These are phyloP conservation scores for Cardinalis cardinalis DNA, from an alignment of 2,113 vertebrate genomes.

Conservation along the genomic window DNA sequence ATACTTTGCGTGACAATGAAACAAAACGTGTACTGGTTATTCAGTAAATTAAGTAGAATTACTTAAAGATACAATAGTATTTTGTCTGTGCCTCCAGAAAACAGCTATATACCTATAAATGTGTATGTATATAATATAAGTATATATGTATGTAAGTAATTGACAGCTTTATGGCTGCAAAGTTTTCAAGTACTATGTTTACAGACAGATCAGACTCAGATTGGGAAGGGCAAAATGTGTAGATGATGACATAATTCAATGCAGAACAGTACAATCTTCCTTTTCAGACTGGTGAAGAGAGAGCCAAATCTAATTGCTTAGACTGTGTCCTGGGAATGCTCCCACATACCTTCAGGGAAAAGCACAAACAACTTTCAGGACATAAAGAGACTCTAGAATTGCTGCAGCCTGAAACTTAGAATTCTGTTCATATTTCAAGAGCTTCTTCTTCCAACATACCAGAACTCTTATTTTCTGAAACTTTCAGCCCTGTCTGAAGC, in stretches of 20 bases:
- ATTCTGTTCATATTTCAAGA: background rate
- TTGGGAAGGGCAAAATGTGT: background rate
- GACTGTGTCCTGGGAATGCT: fast-evolving
- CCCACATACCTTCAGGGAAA: background rate
- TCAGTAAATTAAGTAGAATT: background rate
- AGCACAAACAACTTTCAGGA: background rate
- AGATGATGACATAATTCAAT: background rate
- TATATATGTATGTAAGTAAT: background rate
- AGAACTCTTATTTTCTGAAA: background rate
- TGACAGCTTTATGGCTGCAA: background rate
- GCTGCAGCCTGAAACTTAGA: background rate
- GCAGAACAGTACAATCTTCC: background rate
- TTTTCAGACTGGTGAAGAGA: background rate
- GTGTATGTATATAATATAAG: no score
- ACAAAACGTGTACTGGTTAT: background rate
- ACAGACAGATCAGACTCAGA: background rate
- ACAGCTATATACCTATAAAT: background rate
- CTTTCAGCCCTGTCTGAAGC: background rate
- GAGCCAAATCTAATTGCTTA: background rate
- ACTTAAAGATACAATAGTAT: background rate
- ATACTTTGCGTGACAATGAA: background rate
- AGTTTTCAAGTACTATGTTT: background rate
- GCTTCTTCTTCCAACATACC: background rate
- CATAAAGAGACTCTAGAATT: background rate
- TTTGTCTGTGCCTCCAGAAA: background rate